A percentile compares a stretch with the other conserved stretches of the same genome.
Evolutionary conservation across 1,140 invertebrate genomes (phyloP).

Genomic region (Centruroides vittatus): DNA sequence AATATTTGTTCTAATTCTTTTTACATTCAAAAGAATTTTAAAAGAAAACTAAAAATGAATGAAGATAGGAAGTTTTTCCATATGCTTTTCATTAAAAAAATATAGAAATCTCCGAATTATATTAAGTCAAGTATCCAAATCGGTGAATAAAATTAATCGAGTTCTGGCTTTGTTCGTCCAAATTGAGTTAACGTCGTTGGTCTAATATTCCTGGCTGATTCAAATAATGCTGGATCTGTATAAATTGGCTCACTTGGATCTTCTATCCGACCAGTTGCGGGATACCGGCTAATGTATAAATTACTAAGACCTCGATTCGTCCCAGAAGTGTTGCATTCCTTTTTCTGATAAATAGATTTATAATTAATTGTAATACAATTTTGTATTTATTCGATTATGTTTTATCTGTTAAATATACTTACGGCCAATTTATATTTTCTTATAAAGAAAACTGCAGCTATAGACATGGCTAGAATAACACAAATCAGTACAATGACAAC

Average conservation of each 20-base stretch:
- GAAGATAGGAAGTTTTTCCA: too few relatives aligned
- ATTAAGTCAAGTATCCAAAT: too few relatives aligned
- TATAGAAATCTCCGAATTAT: too few relatives aligned
- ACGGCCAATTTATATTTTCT: conserved; percentile 13
- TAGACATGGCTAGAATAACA: conserved; percentile 45
- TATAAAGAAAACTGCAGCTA: conserved; percentile 39
- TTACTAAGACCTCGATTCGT: conserved; percentile 10
- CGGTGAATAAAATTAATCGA: too few relatives aligned
- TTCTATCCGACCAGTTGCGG: conserved; percentile 27
- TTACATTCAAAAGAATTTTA: too few relatives aligned
- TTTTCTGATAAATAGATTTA: too few relatives aligned
- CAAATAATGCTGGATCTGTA: conserved; percentile 78
- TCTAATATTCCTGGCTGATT: conserved; percentile 25
- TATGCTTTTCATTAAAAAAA: too few relatives aligned
- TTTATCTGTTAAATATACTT: background rate
- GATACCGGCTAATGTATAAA: conserved; percentile 10
- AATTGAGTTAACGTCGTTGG: too few relatives aligned
- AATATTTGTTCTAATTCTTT: too few relatives aligned
- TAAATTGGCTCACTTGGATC: conserved; percentile 86
- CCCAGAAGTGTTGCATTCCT: background rate
- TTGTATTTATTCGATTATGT: background rate
- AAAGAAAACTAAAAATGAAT: too few relatives aligned
- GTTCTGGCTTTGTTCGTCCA: too few relatives aligned
- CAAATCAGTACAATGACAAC: conserved; percentile 50
- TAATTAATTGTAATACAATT: background rate